phyloP scores from a whole-genome alignment of 2,888 invertebrate species.

The Timema cristinae region DNA sequence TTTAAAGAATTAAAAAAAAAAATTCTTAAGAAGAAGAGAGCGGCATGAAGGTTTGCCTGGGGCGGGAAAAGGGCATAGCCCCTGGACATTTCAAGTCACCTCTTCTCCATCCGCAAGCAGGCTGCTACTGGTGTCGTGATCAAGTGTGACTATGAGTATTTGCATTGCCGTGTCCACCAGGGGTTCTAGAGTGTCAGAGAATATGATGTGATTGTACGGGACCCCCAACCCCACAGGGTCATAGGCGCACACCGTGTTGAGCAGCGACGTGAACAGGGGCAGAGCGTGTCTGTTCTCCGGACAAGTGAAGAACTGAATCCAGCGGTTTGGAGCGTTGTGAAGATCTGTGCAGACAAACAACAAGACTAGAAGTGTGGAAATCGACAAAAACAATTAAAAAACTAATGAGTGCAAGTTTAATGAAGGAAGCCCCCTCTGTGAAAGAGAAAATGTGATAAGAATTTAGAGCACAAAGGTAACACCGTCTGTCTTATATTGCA shows the following conservation, averaged over 20 bases:
- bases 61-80: background rate
- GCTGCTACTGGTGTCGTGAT: constrained; percentile 77
- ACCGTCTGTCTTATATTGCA: too few species aligned
- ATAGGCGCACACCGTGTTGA: constrained; percentile 96
- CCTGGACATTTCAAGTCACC: constrained; percentile 43
- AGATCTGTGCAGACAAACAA: constrained; percentile 36
- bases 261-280: constrained; percentile 94
- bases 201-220: constrained; percentile 96
- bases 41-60: too few species aligned
- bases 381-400: too few species aligned
- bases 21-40: too few species aligned
- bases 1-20: too few species aligned
- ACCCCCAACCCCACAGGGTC: constrained; percentile 97
- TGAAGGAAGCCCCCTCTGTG: too few species aligned
- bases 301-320: constrained; percentile 61
- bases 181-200: constrained; percentile 88
- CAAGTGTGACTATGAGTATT: constrained; percentile 91
- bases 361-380: background rate
- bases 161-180: constrained; percentile 92
- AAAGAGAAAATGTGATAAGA: too few species aligned
- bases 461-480: too few species aligned
- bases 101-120: constrained; percentile 58
- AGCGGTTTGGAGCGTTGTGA: constrained; percentile 49
- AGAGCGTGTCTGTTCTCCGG: constrained; percentile 79
- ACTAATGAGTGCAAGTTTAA: too few species aligned